A percentile compares a stretch with the other conserved stretches of the same genome.
These are phyloP conservation scores for Dusona sp. DNA, from an alignment of 2,888 invertebrate species.

Conservation along the genomic window DNA sequence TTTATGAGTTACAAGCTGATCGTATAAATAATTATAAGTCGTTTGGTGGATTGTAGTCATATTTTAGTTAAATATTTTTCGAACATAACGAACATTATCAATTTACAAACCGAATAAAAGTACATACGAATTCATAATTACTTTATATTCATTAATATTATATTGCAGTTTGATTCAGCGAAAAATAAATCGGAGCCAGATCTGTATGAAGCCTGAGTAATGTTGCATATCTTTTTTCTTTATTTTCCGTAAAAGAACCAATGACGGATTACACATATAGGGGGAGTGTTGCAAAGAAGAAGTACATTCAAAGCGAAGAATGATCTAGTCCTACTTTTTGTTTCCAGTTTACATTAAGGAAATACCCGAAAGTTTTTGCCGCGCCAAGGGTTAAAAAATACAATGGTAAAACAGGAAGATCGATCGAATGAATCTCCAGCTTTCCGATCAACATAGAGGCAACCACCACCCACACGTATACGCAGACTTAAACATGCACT, in stretches of 20 bases:
- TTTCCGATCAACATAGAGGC: constrained; percentile 33
- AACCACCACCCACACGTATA: constrained; percentile 13
- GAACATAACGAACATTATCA: no score
- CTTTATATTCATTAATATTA: no score
- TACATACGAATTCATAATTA: background rate
- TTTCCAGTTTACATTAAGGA: constrained; percentile 7
- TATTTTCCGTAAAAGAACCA: background rate
- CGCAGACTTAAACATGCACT: background rate
- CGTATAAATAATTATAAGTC: background rate
- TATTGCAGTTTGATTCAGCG: background rate
- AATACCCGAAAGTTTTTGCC: constrained; percentile 11
- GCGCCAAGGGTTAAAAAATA: constrained; percentile 19
- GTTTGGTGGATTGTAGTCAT: background rate
- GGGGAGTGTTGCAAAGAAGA: background rate
- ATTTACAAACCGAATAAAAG: background rate
- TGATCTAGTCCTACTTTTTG: constrained; percentile 28
- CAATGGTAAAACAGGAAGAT: constrained; percentile 50
- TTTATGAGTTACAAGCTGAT: background rate
- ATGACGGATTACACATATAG: background rate
- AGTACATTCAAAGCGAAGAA: background rate
- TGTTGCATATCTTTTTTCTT: background rate
- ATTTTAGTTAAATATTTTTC: no score
- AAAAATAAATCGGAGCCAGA: no score
- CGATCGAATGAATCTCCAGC: constrained; percentile 42
- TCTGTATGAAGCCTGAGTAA: no score